These are phyloP conservation scores for Scaptomyza cyrtandrae DNA, from an alignment of 2,888 invertebrate species.

Conservation along the genomic window DNA sequence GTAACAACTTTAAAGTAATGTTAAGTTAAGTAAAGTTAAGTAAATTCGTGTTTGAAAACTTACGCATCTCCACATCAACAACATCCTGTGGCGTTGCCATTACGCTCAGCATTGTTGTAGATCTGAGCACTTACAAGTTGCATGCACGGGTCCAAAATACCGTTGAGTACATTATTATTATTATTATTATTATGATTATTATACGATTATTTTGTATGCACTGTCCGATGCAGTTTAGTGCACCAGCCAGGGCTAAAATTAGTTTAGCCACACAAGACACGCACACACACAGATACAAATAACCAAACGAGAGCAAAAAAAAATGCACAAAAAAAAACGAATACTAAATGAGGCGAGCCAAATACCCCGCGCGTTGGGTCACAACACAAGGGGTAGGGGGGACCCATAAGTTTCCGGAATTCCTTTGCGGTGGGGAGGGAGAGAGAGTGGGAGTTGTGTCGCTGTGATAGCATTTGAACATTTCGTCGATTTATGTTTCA, in stretches of 20 bases:
- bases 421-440: too few relatives aligned
- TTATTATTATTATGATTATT: constrained; percentile 4
- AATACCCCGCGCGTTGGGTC: constrained; percentile 18
- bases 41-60: constrained; percentile 13
- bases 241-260: constrained; percentile 45
- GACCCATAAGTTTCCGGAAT: too few relatives aligned
- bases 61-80: constrained; percentile 49
- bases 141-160: constrained; percentile 6
- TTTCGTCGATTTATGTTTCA: too few relatives aligned
- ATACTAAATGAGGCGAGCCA: constrained; percentile 10
- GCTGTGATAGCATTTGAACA: too few relatives aligned
- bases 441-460: too few relatives aligned
- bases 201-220: constrained; percentile 4
- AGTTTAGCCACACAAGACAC: constrained; percentile 31
- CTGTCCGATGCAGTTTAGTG: constrained; percentile 38
- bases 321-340: constrained; percentile 3
- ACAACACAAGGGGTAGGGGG: not conserved
- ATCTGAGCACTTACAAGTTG: constrained; percentile 8
- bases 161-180: constrained; percentile 31
- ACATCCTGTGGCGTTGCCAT: constrained; percentile 49
- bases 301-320: constrained; percentile 10
- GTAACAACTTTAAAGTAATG: not conserved
- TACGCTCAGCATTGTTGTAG: constrained; percentile 34
- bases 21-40: too few relatives aligned
- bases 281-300: constrained; percentile 2